Percentiles rank a stretch among this genome's conserved stretches.
phyloP scores from a whole-genome alignment of 2,888 invertebrate genomes.

The Drosophila quinaria region DNA sequence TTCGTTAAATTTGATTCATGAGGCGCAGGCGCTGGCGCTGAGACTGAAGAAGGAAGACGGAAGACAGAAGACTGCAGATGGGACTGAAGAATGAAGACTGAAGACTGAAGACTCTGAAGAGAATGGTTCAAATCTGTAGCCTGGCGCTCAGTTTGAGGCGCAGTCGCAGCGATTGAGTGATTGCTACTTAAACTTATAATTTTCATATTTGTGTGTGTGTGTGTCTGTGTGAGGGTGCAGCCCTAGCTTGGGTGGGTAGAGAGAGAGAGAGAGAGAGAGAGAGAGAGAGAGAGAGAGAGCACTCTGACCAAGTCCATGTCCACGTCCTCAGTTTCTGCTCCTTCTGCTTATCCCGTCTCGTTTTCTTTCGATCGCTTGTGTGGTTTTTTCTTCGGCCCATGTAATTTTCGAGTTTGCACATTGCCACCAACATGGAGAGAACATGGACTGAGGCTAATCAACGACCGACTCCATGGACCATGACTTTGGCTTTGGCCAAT shows the following conservation, averaged over 20 bases:
- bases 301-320: constrained; percentile 8
- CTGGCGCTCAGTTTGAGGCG: constrained; percentile 59
- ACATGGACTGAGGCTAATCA: constrained; percentile 70
- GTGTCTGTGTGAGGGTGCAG: constrained; percentile 54
- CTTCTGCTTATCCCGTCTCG: background rate
- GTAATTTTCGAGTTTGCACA: constrained; percentile 83
- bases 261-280: constrained; percentile 18
- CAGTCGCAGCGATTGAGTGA: constrained; percentile 85
- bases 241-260: constrained; percentile 64
- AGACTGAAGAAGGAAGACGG: constrained; percentile 2
- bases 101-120: background rate
- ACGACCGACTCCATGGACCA: constrained; percentile 14
- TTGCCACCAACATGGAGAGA: constrained; percentile 80
- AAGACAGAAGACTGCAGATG: background rate
- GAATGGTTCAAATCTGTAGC: constrained; percentile 7
- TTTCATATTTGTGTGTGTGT: constrained; percentile 84
- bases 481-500: constrained; percentile 63
- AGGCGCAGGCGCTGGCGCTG: constrained; percentile 58
- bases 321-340: background rate
- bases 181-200: constrained; percentile 86
- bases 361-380: constrained; percentile 29
- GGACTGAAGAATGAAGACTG: background rate
- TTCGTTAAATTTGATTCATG: constrained; percentile 86
- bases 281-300: constrained; percentile 18
- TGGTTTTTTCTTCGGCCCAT: constrained; percentile 40